Evolutionary conservation across 2,888 invertebrate species (phyloP).

Genomic region (Lomographa bimaculata): DNA sequence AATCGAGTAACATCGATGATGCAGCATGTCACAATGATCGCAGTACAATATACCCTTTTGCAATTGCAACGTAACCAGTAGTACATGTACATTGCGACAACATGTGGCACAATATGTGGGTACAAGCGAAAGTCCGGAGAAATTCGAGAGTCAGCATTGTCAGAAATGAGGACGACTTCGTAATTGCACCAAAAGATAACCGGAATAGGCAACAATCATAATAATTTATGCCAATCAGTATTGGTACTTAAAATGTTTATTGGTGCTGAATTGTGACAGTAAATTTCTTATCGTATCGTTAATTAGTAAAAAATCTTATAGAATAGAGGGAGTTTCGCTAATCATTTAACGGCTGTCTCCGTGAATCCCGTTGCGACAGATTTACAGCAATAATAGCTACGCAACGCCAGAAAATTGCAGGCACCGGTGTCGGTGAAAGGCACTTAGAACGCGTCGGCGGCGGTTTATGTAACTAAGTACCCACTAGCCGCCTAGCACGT

Average conservation of each 20-base stretch:
- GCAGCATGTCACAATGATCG: constrained; percentile 36
- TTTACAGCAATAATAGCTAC: constrained; percentile 56
- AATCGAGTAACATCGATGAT: constrained; percentile 19
- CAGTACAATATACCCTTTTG: constrained; percentile 39
- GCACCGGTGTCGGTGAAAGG: constrained; percentile 65
- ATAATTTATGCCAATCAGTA: no score
- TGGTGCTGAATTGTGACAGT: no score
- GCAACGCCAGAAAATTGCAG: constrained; percentile 59
- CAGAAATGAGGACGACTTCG: constrained; percentile 31
- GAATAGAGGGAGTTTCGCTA: constrained; percentile 22
- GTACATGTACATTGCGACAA: constrained; percentile 39
- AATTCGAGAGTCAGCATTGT: constrained; percentile 49
- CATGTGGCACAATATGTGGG: constrained; percentile 50
- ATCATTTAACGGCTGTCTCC: constrained; percentile 26
- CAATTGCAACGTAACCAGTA: constrained; percentile 43
- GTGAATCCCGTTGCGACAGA: constrained; percentile 49
- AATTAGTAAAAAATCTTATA: neutral
- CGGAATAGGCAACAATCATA: no score
- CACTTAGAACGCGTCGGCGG: constrained; percentile 44
- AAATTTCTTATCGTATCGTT: no score
- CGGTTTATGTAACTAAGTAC: constrained; percentile 59
- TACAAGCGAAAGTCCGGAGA: constrained; percentile 59
- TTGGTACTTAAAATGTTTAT: no score
- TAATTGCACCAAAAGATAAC: constrained; percentile 9
- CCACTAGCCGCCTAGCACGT: constrained; percentile 40